Evolutionary conservation across 1,140 invertebrate species (phyloP).

Genomic region (Bombus sibiricus): DNA sequence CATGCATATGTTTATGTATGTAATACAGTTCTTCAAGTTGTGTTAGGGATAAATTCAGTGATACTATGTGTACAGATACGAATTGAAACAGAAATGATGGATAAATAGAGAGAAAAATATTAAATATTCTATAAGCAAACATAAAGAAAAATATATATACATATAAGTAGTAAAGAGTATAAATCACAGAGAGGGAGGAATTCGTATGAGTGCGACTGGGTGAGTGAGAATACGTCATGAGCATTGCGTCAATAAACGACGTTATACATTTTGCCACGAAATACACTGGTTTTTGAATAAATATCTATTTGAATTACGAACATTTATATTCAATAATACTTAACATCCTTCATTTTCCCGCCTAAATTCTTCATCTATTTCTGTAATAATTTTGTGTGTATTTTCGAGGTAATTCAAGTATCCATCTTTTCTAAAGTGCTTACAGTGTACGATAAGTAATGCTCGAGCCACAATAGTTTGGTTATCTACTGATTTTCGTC

Average conservation of each 20-base stretch:
- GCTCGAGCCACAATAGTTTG: neutral
- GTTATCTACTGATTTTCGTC: neutral
- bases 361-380: neutral
- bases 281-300: conserved; percentile 80
- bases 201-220: conserved; percentile 59
- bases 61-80: conserved; percentile 31
- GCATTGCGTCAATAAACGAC: conserved; percentile 55
- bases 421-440: neutral
- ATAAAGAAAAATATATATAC: conserved; percentile 53
- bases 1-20: neutral
- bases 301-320: conserved; percentile 79
- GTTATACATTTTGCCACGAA: conserved; percentile 78
- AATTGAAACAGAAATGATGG: conserved; percentile 17
- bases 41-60: neutral
- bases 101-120: conserved; percentile 58
- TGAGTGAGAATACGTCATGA: conserved; percentile 58
- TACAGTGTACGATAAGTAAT: neutral
- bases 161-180: conserved; percentile 52
- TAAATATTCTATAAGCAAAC: conserved; percentile 63
- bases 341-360: no score
- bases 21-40: neutral
- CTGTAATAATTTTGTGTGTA: no score
- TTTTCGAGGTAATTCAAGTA: neutral
- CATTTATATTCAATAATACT: neutral
- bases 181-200: conserved; percentile 54